Evolutionary conservation across 1,140 invertebrate species (phyloP).

Genomic region (Ridgeia piscesae): DNA sequence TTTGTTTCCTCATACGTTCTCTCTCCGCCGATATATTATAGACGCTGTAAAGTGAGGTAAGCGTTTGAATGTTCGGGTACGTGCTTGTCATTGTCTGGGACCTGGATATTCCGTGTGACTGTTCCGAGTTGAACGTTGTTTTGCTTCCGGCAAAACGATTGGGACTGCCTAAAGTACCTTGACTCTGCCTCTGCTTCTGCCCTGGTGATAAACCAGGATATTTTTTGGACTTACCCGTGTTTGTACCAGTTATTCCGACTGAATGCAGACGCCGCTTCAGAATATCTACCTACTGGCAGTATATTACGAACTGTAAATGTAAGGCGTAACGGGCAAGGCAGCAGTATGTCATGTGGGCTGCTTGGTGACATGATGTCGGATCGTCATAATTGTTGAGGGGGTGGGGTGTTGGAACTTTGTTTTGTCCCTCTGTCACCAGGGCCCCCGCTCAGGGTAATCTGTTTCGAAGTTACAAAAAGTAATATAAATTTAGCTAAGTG

Average conservation of each 20-base stretch:
- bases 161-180: too few relatives aligned
- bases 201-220: neutral
- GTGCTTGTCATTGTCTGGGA: neutral
- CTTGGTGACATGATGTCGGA: neutral
- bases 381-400: neutral
- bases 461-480: neutral
- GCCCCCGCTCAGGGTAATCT: neutral
- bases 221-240: neutral
- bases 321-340: neutral
- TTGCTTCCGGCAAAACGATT: neutral
- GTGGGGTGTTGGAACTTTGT: neutral
- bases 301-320: neutral
- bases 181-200: too few relatives aligned
- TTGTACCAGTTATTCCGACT: neutral
- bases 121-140: neutral
- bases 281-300: neutral
- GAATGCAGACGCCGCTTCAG: neutral
- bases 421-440: neutral
- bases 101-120: neutral
- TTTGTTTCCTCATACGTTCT: neutral
- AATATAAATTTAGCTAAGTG: neutral
- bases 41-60: neutral
- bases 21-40: neutral
- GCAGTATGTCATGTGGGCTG: neutral
- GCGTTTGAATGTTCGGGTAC: neutral